Evolutionary conservation across 2,797 vertebrate genomes (phyloP), one percentile per base, ranked within the genome.

Genomic region (Botia almorhae): DNA sequence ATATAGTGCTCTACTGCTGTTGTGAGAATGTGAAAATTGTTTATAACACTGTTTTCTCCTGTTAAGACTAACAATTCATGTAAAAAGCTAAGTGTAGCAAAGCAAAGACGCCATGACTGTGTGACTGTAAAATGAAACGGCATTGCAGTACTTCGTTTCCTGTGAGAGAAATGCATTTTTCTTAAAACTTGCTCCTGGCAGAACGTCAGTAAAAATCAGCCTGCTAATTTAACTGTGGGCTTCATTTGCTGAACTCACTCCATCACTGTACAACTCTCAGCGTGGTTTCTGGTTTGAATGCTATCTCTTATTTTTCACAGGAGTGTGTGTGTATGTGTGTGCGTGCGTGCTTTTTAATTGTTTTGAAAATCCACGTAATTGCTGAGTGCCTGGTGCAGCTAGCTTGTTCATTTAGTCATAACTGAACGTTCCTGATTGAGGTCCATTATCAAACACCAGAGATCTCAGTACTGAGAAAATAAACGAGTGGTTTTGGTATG

Each of bases 351-450:
- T 86, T 89, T 91, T 92, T 91, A 89, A 90, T 90, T 91, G 86
- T 89, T 74, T n/a, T 87, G 87, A 74, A 78, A 63, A 61, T 87
- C 88, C 87, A 70, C 90, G 69, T 68, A 70, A 58, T 89, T 88
- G 81, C 91, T 90, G 81, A 90, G 90, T 89, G 83, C 85, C 91
- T 90, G 92, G 91, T 92, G 92, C 92, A 88, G 90, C 78, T 79
- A 85, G 55, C 43, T 69, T 55, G 21, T 68, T 74, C 77, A 77
- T 78, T 81, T 60, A 36, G 56, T 58, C 60, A n/a, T 72, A 73
- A 74, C 63, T 82, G 69, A 84, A 89, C 46, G 55, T 86, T 74
- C 61, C 75, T 74, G 75, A 72, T 78, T 46, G 74, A 82, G 36
- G 48, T 69, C 78, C 8, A 13, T 82, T 88, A 85, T 87, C 82